These are phyloP conservation scores for Adelognathus sp. DNA, from an alignment of 2,888 invertebrate species.

Conservation along the genomic window DNA sequence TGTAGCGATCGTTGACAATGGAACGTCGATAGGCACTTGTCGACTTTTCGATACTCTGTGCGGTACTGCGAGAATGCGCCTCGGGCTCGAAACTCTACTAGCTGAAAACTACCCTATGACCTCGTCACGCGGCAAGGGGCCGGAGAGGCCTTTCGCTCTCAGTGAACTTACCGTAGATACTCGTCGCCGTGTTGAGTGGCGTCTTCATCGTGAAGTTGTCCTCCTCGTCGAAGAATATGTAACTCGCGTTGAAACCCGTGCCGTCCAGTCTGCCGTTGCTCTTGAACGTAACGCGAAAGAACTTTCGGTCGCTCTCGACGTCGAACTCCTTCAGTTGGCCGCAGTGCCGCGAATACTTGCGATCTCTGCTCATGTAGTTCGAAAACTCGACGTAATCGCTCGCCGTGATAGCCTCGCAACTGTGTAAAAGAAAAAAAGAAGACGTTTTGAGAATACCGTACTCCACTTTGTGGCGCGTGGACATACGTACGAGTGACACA, in stretches of 20 bases:
- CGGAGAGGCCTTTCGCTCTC: neutral
- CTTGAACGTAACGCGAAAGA: constrained; percentile 96
- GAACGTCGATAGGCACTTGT: too few species aligned
- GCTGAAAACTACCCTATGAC: neutral
- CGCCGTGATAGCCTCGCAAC: constrained; percentile 94
- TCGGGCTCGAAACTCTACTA: neutral
- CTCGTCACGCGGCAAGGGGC: neutral
- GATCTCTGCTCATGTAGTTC: constrained; percentile 94
- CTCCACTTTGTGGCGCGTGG: neutral
- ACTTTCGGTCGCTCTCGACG: constrained; percentile 93
- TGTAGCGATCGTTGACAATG: too few species aligned
- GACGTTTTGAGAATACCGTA: neutral
- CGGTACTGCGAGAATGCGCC: too few species aligned
- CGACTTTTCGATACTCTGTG: too few species aligned
- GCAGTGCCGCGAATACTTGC: constrained; percentile 94
- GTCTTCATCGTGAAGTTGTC: constrained; percentile 83
- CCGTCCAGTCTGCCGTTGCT: constrained; percentile 97
- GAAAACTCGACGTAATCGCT: constrained; percentile 99
- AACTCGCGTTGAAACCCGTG: constrained; percentile 96
- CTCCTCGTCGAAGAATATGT: constrained; percentile 90
- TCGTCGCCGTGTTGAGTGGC: constrained; percentile 69
- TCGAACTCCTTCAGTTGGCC: constrained; percentile 92
- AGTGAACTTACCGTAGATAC: constrained; percentile 61
- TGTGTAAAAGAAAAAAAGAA: constrained; percentile 81
- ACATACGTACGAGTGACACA: too few species aligned